A percentile compares a stretch with the other conserved stretches of the same genome.
These are phyloP conservation scores for Loxodonta africana DNA, from an alignment of 2,113 vertebrate genomes.

Conservation along the genomic window DNA sequence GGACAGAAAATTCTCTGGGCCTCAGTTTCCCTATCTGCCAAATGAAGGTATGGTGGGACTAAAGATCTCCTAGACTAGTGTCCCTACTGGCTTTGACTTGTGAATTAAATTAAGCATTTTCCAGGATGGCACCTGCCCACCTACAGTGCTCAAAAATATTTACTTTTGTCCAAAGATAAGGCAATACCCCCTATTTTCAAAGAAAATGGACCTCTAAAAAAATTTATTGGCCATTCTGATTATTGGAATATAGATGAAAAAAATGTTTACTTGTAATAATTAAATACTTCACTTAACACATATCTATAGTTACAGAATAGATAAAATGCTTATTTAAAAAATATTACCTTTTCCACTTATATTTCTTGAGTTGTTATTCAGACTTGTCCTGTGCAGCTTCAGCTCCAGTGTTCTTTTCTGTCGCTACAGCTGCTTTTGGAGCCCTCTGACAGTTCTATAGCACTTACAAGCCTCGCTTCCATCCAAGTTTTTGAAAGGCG, in stretches of 20 bases:
- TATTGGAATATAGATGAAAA: background rate
- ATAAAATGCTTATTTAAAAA: conserved; percentile 9
- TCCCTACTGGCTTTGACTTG: background rate
- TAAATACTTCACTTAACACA: background rate
- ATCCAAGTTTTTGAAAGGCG: background rate
- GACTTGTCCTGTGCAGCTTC: background rate
- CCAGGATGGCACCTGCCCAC: background rate
- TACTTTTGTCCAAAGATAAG: background rate
- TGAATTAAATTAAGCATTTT: background rate
- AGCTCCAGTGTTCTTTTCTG: background rate
- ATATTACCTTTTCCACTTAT: background rate
- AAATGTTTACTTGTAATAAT: background rate
- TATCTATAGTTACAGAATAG: conserved; percentile 3
- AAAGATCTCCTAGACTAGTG: background rate
- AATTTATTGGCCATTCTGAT: background rate
- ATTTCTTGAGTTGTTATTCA: background rate
- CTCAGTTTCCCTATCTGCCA: background rate
- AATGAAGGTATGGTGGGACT: background rate
- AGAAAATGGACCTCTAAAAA: background rate
- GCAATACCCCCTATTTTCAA: background rate
- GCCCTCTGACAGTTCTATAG: background rate
- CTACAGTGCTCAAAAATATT: background rate
- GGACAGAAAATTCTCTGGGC: background rate
- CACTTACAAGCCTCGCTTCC: background rate
- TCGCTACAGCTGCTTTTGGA: background rate